phyloP scores from a whole-genome alignment of 2,797 vertebrate genomes.

The Acridotheres tristis region DNA sequence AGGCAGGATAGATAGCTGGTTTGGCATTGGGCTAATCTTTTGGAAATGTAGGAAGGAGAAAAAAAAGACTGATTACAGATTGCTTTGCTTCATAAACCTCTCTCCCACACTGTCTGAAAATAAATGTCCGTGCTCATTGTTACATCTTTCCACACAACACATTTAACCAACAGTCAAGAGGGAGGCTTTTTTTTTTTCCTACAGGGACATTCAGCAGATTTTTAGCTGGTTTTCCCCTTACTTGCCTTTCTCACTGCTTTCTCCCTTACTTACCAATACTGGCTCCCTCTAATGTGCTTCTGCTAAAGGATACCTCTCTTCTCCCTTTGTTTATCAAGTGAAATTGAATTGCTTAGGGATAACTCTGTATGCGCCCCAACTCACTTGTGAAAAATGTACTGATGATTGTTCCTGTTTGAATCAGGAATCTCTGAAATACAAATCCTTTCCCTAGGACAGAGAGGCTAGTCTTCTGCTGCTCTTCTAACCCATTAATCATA shows the following conservation, averaged over 20 bases:
- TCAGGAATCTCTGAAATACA: not conserved
- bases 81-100: not conserved
- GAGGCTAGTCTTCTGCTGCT: not conserved
- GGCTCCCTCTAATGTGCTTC: not conserved
- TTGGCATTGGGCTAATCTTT: not conserved
- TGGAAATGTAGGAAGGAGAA: not conserved
- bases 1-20: not conserved
- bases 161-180: not conserved
- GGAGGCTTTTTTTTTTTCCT: not conserved
- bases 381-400: not conserved
- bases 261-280: not conserved
- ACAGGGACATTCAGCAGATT: not conserved
- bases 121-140: not conserved
- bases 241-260: not conserved
- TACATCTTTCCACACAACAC: not conserved
- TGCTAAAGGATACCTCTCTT: not conserved
- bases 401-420: not conserved
- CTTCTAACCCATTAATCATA: rapidly evolving
- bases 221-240: not conserved
- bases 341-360: not conserved
- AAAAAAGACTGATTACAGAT: not conserved
- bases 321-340: not conserved
- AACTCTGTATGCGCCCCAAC: not conserved
- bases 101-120: not conserved
- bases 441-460: not conserved